Evolutionary conservation across 2,888 invertebrate species (phyloP), one percentile per base, ranked within the genome.

Genomic region (Calameuta filiformis): DNA sequence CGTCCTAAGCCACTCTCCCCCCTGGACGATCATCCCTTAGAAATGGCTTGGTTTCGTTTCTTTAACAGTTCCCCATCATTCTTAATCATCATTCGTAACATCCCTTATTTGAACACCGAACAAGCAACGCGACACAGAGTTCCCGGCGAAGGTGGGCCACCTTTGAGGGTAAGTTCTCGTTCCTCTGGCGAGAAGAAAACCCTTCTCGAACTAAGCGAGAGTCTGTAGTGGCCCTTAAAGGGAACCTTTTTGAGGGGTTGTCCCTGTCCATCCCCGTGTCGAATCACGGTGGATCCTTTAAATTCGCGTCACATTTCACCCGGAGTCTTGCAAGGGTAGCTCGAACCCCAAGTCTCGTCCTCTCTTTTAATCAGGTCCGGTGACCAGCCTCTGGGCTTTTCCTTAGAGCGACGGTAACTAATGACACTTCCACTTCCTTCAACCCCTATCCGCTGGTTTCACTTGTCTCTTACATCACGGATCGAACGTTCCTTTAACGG

Each of bases 271-370:
- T 84, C 84, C 86, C 83, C 81, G 86, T 85, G 87, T 87, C 87
- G 85, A 89, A 89, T 89, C 89, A 88, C 88, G 80, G 82, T 82
- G 87, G 87, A 87, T 88, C 89, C 90, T 90, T 89, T 89, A 90
- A 90, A 90, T 90, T 90, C 89, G 89, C 89, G 89, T 90, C 89
- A 89, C 89, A 90, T 90, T 90, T 90, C 89, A 89, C 85, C 87
- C 85, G 82, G 75, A 78, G 85, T 86, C 86, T 85, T 87, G 81
- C 82, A 81, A 85, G 86, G 86, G 85, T 79, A 83, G 81, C 78
- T 81, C 80, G 75, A 34, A 68, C 76, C 76, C 76, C 71, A 68
- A 56, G 76, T 77, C 37, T 74, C 56, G 81, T 81, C 79, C 78
- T 88, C 89, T 90, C 89, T 89, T 90, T 90, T 90, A 90, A 90